These are phyloP conservation scores for Pseudochaenichthys georgianus DNA, from an alignment of 2,797 vertebrate species.

Conservation along the genomic window DNA sequence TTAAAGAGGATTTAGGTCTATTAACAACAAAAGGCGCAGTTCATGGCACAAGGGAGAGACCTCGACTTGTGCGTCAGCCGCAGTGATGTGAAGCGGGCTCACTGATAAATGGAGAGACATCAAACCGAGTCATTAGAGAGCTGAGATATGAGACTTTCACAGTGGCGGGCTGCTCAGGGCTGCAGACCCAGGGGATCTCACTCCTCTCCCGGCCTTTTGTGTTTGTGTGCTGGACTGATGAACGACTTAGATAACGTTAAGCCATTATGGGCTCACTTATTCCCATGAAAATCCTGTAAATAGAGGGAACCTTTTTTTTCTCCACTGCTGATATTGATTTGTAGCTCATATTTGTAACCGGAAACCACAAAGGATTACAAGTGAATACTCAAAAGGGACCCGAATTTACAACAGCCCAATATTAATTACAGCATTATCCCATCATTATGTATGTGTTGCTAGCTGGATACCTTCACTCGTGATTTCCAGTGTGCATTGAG, in stretches of 20 bases:
- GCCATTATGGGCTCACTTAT: constrained; percentile 70
- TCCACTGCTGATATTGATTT: constrained; percentile 66
- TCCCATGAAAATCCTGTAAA: constrained; percentile 73
- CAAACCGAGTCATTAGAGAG: constrained; percentile 84
- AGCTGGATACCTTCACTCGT: background rate
- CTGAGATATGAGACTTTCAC: constrained; percentile 79
- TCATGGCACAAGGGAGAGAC: constrained; percentile 71
- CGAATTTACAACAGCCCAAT: constrained; percentile 28
- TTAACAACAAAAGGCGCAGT: constrained; percentile 79
- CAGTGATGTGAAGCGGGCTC: constrained; percentile 66
- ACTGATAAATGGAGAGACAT: constrained; percentile 85
- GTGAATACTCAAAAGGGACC: constrained; percentile 52
- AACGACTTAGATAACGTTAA: constrained; percentile 70
- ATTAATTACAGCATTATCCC: constrained; percentile 43
- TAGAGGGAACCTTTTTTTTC: constrained; percentile 52
- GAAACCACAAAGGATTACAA: constrained; percentile 58
- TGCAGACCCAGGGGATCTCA: constrained; percentile 75
- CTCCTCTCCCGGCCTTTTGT: constrained; percentile 77
- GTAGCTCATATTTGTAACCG: constrained; percentile 46
- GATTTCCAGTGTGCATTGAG: background rate
- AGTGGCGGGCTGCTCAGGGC: constrained; percentile 77
- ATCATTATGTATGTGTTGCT: constrained; percentile 16
- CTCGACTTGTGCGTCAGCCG: constrained; percentile 65
- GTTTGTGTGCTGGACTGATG: constrained; percentile 72
- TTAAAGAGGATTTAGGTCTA: constrained; percentile 81